Conservation (phyloP, 2,888 invertebrate species). For the Anoplius nigerrimus region DNA sequence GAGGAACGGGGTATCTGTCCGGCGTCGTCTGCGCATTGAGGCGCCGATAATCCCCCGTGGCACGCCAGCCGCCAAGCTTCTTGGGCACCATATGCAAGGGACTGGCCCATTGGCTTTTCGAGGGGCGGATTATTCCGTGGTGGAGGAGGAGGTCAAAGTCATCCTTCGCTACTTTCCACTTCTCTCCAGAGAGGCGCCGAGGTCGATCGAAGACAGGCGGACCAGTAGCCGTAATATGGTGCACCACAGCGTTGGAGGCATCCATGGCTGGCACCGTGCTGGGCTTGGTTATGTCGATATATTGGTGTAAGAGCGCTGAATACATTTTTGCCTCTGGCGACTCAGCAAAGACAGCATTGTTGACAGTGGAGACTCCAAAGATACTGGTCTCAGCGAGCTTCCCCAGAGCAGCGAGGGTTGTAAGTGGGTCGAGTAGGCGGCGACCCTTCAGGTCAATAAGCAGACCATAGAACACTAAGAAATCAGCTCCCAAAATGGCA, state of each 20-base stretch:
- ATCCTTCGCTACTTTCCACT: not conserved
- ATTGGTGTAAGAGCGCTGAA: not conserved
- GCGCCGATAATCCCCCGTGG: not conserved
- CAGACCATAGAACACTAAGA: not conserved
- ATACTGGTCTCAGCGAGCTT: not conserved
- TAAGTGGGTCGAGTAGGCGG: not conserved
- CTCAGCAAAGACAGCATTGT: not conserved
- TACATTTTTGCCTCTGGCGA: not conserved
- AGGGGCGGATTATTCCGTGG: not conserved
- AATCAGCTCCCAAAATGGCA: not conserved
- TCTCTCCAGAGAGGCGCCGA: not conserved
- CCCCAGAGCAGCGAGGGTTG: not conserved
- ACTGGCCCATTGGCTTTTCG: conserved; percentile 1
- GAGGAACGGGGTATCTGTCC: conserved; percentile 3
- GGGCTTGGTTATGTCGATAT: not conserved
- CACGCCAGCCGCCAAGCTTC: not conserved
- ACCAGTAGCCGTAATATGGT: not conserved
- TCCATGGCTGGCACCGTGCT: not conserved
- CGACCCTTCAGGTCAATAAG: not conserved
- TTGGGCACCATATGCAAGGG: not conserved
- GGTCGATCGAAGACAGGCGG: not conserved
- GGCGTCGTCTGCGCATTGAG: not conserved
- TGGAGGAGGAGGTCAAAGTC: not conserved
- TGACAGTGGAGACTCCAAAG: not conserved
- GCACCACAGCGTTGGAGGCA: not conserved